Conservation (phyloP, 2,888 invertebrate genomes). For the Caenorhabditis macrosperma region DNA sequence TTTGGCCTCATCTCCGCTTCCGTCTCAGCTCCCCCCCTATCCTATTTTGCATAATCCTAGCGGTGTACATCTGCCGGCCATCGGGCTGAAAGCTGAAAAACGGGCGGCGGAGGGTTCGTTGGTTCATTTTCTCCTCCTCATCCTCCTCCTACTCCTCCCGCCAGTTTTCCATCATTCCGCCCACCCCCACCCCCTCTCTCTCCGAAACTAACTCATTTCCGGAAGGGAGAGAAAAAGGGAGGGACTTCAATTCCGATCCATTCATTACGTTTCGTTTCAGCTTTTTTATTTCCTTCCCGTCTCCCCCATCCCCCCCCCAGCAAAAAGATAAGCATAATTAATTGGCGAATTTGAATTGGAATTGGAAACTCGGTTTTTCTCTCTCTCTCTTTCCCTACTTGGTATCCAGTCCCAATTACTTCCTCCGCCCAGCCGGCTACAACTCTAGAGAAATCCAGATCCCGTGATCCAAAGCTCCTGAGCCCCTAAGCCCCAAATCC, state of each 20-base stretch:
- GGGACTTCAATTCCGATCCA: neutral
- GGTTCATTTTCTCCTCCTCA: too few species aligned
- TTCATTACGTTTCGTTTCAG: neutral
- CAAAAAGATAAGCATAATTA: slow-evolving; percentile 16
- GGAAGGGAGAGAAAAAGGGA: neutral
- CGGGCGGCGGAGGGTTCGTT: neutral
- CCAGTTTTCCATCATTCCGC: slow-evolving; percentile 2
- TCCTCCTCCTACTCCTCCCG: neutral
- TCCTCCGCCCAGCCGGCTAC: too few species aligned
- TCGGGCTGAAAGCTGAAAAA: neutral
- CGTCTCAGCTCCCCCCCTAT: slow-evolving; percentile 3
- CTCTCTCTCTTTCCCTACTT: neutral
- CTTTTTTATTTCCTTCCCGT: neutral
- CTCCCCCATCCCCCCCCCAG: neutral
- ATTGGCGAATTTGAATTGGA: slow-evolving; percentile 19
- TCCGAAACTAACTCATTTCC: slow-evolving; percentile 3
- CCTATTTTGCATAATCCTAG: slow-evolving; percentile 20
- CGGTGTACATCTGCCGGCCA: neutral
- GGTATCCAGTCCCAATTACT: slow-evolving; percentile 25
- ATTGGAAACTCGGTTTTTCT: slow-evolving; percentile 23
- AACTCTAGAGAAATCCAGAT: too few species aligned
- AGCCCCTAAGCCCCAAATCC: slow-evolving; percentile 1
- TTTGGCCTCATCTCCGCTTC: slow-evolving; percentile 2
- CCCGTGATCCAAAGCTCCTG: neutral
- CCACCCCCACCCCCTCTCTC: slow-evolving; percentile 2